Conservation (phyloP, 2,113 vertebrate genomes). For the Actenoides lindsayi region DNA sequence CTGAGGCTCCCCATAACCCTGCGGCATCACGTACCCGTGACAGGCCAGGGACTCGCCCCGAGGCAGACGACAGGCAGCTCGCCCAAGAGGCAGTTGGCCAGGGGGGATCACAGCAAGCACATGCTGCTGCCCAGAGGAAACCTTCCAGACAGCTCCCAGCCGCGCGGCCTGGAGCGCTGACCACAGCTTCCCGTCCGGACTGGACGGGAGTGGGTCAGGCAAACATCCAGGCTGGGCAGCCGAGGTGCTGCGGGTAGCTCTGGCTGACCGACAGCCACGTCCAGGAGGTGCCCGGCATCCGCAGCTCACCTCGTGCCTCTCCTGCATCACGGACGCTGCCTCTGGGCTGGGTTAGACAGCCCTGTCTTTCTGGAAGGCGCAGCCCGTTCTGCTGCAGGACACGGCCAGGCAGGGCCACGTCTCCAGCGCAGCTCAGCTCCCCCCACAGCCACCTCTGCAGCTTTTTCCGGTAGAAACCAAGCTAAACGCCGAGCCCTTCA, state of each 20-base stretch:
- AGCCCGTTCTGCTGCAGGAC: background rate
- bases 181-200: background rate
- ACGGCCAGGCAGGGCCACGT: background rate
- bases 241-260: background rate
- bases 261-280: background rate
- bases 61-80: background rate
- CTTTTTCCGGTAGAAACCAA: background rate
- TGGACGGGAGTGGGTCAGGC: fast-evolving
- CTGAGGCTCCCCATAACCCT: background rate
- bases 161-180: fast-evolving
- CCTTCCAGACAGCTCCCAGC: background rate
- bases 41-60: background rate
- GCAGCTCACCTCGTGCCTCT: background rate
- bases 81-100: background rate
- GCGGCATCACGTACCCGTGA: background rate
- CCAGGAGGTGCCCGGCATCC: background rate
- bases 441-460: background rate
- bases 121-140: background rate
- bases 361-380: background rate
- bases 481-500: background rate
- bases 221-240: fast-evolving
- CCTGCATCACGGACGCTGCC: background rate
- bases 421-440: background rate
- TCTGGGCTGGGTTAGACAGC: background rate
- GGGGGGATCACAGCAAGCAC: background rate